A percentile compares a stretch with the other conserved stretches of the same genome.
These are phyloP conservation scores for Rhyacophila brunnea DNA, from an alignment of 1,140 invertebrate species.

Conservation along the genomic window DNA sequence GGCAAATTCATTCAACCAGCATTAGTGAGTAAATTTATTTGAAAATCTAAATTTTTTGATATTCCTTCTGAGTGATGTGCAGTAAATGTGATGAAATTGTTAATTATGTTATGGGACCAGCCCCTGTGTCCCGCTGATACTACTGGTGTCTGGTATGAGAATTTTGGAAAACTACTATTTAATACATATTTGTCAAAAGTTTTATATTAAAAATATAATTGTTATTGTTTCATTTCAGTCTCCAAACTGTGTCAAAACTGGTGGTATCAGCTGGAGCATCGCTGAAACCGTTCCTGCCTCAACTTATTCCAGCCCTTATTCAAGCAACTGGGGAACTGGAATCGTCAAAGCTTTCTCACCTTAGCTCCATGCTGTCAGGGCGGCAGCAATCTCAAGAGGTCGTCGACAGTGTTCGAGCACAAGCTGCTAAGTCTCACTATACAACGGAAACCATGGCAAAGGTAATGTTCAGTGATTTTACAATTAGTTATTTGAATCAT, in stretches of 20 bases:
- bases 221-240: constrained; percentile 51
- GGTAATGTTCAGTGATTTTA: constrained; percentile 46
- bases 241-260: constrained; percentile 82
- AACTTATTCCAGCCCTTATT: constrained; percentile 79
- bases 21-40: too few relatives aligned
- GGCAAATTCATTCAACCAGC: too few relatives aligned
- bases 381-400: constrained; percentile 67
- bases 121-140: too few relatives aligned
- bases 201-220: too few relatives aligned
- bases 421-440: constrained; percentile 77
- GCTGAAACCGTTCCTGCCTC: constrained; percentile 76
- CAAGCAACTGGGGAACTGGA: constrained; percentile 84
- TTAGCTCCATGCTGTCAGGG: constrained; percentile 71
- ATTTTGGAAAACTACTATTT: too few relatives aligned
- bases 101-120: too few relatives aligned
- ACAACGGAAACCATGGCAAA: constrained; percentile 86
- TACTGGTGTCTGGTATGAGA: too few relatives aligned
- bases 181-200: too few relatives aligned
- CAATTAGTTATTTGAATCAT: too few relatives aligned
- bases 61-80: too few relatives aligned
- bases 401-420: constrained; percentile 74
- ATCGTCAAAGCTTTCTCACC: constrained; percentile 72
- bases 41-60: too few relatives aligned
- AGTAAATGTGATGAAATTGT: too few relatives aligned
- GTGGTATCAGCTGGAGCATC: constrained; percentile 74